A percentile compares a stretch with the other conserved stretches of the same genome.
phyloP scores from a whole-genome alignment of 2,797 vertebrate genomes.

The Brachyalestes nurse region DNA sequence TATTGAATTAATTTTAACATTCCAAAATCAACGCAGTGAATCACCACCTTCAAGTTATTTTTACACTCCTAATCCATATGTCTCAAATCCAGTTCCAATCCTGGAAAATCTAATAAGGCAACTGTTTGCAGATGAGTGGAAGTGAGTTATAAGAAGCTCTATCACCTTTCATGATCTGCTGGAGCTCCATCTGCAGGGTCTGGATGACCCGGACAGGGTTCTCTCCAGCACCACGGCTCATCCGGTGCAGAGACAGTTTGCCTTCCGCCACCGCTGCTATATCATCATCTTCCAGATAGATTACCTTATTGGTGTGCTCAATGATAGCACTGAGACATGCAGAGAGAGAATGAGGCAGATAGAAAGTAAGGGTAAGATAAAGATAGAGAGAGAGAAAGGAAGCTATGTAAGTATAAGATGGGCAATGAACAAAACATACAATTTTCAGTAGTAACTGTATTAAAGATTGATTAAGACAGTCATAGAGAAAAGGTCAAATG shows the following conservation, averaged over 20 bases:
- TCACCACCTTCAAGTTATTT: neutral
- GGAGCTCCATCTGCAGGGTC: slow-evolving; percentile 95
- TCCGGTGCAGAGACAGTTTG: slow-evolving; percentile 90
- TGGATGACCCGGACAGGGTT: slow-evolving; percentile 90
- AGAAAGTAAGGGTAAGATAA: neutral
- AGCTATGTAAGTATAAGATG: no score
- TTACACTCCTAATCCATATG: neutral
- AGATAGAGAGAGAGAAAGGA: neutral
- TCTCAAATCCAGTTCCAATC: neutral
- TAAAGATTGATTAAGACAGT: neutral
- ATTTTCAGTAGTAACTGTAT: neutral
- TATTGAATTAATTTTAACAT: neutral
- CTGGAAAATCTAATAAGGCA: no score
- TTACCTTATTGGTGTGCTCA: slow-evolving; percentile 95
- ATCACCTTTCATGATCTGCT: slow-evolving; percentile 97
- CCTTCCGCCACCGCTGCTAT: slow-evolving; percentile 86
- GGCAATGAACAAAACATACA: no score
- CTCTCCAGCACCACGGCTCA: slow-evolving; percentile 85
- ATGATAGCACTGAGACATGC: slow-evolving; percentile 86
- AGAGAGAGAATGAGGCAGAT: neutral
- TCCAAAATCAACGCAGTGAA: neutral
- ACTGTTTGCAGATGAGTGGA: neutral
- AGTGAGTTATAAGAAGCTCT: neutral
- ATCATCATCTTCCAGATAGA: slow-evolving; percentile 95
- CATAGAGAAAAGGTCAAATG: neutral